Percentiles rank a stretch among this genome's conserved stretches.
phyloP scores from a whole-genome alignment of 2,797 vertebrate species.

The Acropternis orthonyx region DNA sequence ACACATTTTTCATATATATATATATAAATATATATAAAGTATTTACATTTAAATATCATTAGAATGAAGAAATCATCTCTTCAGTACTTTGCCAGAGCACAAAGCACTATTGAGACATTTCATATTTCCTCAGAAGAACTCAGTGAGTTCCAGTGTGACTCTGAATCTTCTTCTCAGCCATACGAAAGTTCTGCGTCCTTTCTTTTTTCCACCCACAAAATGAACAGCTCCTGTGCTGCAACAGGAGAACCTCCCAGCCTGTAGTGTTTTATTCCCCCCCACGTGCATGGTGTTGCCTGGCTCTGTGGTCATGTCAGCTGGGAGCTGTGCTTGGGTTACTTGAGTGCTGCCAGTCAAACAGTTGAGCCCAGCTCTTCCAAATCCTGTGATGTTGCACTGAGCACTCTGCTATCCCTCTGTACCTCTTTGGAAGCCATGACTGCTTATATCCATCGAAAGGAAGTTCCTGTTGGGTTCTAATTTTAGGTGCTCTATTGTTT shows the following conservation, averaged over 20 bases:
- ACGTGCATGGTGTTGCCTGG: background rate
- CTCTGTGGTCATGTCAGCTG: fast-evolving
- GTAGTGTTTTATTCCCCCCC: background rate
- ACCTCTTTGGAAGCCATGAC: background rate
- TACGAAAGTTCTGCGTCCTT: background rate
- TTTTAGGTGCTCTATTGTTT: background rate
- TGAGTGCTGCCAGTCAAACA: too few relatives aligned
- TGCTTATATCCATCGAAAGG: background rate
- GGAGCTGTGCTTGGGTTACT: background rate
- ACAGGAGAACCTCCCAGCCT: background rate
- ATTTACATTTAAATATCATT: background rate
- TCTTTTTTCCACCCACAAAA: background rate
- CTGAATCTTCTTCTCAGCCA: background rate
- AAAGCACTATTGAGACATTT: background rate
- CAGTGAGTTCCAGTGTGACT: background rate
- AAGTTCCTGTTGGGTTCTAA: background rate
- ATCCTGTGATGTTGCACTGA: background rate
- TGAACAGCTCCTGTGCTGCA: background rate
- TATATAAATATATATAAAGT: background rate
- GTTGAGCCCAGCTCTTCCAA: background rate
- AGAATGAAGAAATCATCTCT: background rate
- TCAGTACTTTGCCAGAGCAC: background rate
- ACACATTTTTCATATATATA: background rate
- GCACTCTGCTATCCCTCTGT: background rate
- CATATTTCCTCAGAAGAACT: background rate